Conservation (phyloP, 2,888 invertebrate species). For the Halictus quadricinctus region DNA sequence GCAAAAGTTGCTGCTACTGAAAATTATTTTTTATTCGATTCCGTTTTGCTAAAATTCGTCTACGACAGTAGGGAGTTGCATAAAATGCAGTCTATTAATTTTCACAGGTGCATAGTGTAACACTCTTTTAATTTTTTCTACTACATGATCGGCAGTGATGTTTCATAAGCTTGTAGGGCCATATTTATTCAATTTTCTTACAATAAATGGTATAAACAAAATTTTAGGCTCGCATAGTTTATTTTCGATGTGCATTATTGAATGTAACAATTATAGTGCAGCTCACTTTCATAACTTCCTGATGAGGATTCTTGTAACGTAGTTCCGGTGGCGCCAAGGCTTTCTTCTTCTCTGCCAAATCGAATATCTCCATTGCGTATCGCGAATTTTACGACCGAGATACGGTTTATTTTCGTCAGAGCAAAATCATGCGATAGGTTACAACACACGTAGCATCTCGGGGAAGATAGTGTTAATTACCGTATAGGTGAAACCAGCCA, state of each 20-base stretch:
- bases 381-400: not conserved
- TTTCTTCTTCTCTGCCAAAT: constrained; percentile 30
- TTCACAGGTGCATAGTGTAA: not conserved
- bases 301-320: constrained; percentile 40
- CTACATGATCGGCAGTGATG: not conserved
- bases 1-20: too few relatives aligned
- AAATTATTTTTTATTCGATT: too few relatives aligned
- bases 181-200: not conserved
- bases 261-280: not conserved
- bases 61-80: too few relatives aligned
- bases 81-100: too few relatives aligned
- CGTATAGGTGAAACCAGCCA: not conserved
- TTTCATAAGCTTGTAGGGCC: not conserved
- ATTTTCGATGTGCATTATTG: not conserved
- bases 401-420: not conserved
- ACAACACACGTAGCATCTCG: not conserved
- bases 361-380: constrained; percentile 45
- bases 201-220: not conserved
- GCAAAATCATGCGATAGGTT: constrained; percentile 20
- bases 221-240: not conserved
- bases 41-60: too few relatives aligned
- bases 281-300: constrained; percentile 48
- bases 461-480: not conserved
- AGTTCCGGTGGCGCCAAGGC: constrained; percentile 18
- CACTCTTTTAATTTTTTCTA: not conserved